These are phyloP conservation scores for Bradysia coprophila DNA, from an alignment of 1,140 invertebrate genomes.

Conservation along the genomic window DNA sequence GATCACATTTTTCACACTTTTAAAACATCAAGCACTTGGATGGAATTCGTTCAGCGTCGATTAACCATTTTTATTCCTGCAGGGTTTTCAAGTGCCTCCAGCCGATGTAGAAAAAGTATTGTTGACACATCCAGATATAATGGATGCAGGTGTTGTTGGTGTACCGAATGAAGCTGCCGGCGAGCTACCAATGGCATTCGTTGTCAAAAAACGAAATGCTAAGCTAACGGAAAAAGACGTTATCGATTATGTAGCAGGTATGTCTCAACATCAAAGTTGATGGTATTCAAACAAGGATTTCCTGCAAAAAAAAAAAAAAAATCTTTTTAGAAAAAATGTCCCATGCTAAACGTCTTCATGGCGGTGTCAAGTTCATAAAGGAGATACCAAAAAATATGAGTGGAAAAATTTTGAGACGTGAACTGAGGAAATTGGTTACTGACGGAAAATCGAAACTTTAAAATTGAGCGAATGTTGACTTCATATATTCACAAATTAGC, in stretches of 20 bases:
- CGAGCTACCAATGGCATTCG: constrained; percentile 46
- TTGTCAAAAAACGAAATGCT: constrained; percentile 30
- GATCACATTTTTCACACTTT: no score
- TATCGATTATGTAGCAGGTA: constrained; percentile 27
- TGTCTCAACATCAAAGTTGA: neutral
- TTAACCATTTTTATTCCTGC: no score
- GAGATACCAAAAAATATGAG: constrained; percentile 43
- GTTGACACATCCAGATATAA: constrained; percentile 40
- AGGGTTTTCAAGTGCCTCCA: constrained; percentile 62
- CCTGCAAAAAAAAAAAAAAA: neutral
- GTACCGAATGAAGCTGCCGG: constrained; percentile 41
- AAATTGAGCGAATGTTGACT: no score
- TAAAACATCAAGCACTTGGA: no score
- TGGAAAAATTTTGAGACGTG: constrained; percentile 42
- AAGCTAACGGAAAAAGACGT: constrained; percentile 29
- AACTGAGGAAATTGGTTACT: no score
- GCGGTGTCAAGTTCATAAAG: constrained; percentile 40
- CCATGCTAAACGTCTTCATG: constrained; percentile 30
- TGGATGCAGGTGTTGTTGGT: constrained; percentile 59
- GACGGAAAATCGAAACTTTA: no score
- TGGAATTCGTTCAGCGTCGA: no score
- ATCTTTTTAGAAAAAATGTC: constrained; percentile 23
- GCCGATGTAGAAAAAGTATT: constrained; percentile 64
- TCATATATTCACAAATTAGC: no score
- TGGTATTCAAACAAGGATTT: neutral